Evolutionary conservation across 2,797 vertebrate genomes (phyloP).

Genomic region (Chiroxiphia lanceolata): DNA sequence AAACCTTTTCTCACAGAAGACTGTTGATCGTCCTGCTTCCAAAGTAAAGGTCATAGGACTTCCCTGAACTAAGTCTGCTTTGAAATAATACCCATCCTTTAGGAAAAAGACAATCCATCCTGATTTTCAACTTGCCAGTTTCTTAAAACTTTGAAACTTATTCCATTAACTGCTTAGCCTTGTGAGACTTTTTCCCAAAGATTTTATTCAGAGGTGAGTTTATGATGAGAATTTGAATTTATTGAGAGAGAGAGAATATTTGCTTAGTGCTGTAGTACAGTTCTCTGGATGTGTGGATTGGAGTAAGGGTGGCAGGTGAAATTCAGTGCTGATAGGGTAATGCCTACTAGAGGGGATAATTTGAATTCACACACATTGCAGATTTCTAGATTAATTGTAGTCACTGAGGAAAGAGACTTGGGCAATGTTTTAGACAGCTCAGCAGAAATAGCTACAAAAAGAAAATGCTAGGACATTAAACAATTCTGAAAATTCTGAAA

Average conservation of each 20-base stretch:
- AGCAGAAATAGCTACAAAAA: not conserved
- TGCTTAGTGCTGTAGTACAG: not conserved
- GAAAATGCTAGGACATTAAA: not conserved
- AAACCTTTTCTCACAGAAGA: not conserved
- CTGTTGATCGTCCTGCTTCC: not conserved
- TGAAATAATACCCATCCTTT: not conserved
- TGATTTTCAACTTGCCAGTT: not conserved
- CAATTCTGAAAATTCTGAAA: not conserved
- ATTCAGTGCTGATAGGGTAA: conserved; percentile 10
- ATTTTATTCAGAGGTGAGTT: not conserved
- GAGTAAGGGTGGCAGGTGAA: not conserved
- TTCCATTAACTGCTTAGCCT: not conserved
- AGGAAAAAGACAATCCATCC: not conserved
- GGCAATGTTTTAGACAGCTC: not conserved
- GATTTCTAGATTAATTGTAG: conserved; percentile 32
- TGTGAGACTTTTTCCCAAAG: not conserved
- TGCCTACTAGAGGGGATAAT: not conserved
- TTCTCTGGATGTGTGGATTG: not conserved
- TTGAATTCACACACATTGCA: not conserved
- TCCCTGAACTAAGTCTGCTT: not conserved
- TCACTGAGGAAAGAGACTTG: not conserved
- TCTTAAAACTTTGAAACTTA: not conserved
- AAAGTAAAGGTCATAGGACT: not conserved
- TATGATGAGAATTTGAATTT: not conserved
- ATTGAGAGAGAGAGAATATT: not conserved